These are phyloP conservation scores for Pleuronectes platessa DNA, from an alignment of 2,113 vertebrate species.

Conservation along the genomic window DNA sequence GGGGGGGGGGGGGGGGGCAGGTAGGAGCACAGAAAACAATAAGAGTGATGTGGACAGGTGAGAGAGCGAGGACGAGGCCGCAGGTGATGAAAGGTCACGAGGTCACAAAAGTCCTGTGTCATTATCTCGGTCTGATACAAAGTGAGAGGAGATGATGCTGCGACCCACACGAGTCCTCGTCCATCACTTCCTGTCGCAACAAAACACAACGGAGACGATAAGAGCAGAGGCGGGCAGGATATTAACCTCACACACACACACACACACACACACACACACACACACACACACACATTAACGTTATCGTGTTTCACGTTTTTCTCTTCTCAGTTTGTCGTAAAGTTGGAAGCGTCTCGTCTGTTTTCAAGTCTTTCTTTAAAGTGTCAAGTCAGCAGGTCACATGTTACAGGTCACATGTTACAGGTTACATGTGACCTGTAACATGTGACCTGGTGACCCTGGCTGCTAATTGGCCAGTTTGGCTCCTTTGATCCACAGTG, in stretches of 20 bases:
- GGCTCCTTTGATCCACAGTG: too few relatives aligned
- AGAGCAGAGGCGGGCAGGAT: constrained; percentile 72
- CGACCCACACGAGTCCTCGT: constrained; percentile 34
- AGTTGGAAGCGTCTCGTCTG: too few relatives aligned
- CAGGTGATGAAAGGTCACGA: constrained; percentile 54
- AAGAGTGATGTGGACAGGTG: constrained; percentile 67
- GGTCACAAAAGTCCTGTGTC: constrained; percentile 60
- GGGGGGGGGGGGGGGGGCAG: constrained; percentile 58
- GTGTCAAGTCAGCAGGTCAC: too few relatives aligned
- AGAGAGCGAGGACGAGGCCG: constrained; percentile 8
- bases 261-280: constrained; percentile 2
- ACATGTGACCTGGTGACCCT: too few relatives aligned
- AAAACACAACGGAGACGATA: constrained; percentile 65
- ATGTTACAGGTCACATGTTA: too few relatives aligned
- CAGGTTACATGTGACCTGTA: too few relatives aligned
- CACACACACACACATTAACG: not conserved
- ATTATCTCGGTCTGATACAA: constrained; percentile 65
- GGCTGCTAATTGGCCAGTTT: too few relatives aligned
- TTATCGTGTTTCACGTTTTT: too few relatives aligned
- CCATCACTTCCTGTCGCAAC: not conserved
- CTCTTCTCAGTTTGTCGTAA: too few relatives aligned
- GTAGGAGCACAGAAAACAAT: constrained; percentile 74
- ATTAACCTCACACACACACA: constrained; percentile 53
- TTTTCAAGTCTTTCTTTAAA: too few relatives aligned
- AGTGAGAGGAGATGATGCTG: constrained; percentile 43